Base-by-base conservation (phyloP, 2,113 vertebrate species). In the Megalops atlanticus region DNA sequence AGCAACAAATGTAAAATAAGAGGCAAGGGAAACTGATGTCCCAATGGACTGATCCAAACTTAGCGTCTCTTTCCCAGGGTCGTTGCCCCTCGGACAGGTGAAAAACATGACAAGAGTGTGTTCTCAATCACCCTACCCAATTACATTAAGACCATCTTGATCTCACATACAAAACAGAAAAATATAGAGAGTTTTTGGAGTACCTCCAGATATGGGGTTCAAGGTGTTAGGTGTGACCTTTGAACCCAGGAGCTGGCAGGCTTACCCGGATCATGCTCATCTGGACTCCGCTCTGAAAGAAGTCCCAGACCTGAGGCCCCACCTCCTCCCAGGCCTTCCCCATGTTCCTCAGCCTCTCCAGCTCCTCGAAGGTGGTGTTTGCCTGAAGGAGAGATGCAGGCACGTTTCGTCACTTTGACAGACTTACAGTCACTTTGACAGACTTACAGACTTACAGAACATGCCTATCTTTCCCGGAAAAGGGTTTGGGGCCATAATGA, bases 181-280 rank as follows among this genome's bases (percentile, higher is more conserved):
- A n/a, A n/a, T n/a, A n/a, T n/a, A n/a, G n/a, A n/a, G n/a, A n/a
- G n/a, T n/a, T n/a, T n/a, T n/a, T n/a, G n/a, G n/a, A n/a, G n/a
- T n/a, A n/a, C n/a, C n/a, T n/a, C n/a, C n/a, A n/a, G n/a, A n/a
- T n/a, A n/a, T n/a, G n/a, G n/a, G 24, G 6, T n/a, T 24, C 58
- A 64, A 31, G n/a, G n/a, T n/a, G n/a, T n/a, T n/a, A 27, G 24
- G 24, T 24, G 6, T 64, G 24, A 64, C n/a, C 52, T 58, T n/a
- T 58, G 21, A 58, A 15, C 58, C 58, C 43, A 24, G 18, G 52
- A 1, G 52, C 5, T 21, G 27, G 24, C 33, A 36, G 0, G 84
- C 89, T 3, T 95, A 99, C 98, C 89, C 97, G 93, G 85, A 99
- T 95, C 93, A 97, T 94, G 83, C 95, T 95, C 95, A 99, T 98